Base-by-base conservation (phyloP, 2,797 vertebrate species). In the Poecilia velifera region DNA sequence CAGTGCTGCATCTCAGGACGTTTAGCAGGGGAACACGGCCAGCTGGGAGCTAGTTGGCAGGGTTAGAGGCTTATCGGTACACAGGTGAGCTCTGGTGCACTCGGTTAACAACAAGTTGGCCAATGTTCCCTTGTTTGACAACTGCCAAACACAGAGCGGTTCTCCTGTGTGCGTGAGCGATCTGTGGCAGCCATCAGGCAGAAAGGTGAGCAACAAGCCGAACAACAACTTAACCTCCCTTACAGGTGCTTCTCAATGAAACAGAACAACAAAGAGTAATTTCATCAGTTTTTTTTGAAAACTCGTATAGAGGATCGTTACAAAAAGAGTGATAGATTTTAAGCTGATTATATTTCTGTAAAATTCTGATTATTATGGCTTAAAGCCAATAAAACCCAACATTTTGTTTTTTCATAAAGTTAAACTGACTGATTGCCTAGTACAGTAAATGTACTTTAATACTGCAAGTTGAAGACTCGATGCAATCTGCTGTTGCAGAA, bases 21-120 rank as follows among this genome's bases (percentile, higher is more conserved):
- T 90, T 79, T 57, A 72, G 84, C 85, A 79, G 87, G 88, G 93
- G 93, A 93, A 62, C 14, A 46, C 64, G 62, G 73, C 47, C 31
- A 20, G 36, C 86, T 89, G 85, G 92, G 87, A 92, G 73, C 78
- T 64, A 75, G 82, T 81, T 72, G 78, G 81, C 91, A 81, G 80
- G 85, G 87, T 84, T 86, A 82, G 82, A 81, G 83, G 85, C 92
- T 93, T 91, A 96, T 96, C 87, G 94, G 95, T 96, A 96, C 95
- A 96, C 95, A 96, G 94, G 96, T 95, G 91, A 91, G 93, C 94
- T 94, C 91, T 85, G 89, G 78, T 90, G 88, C 72, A 70, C 47
- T 45, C 45, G 75, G 88, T 92, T 4, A 84, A 86, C 90, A 80
- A 93, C 93, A 71, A 28, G 22, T 77, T 73, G 8, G 73, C 77